Evolutionary conservation across 2,797 vertebrate species (phyloP), one percentile per base, ranked within the genome.

Genomic region (Numenius phaeopus): DNA sequence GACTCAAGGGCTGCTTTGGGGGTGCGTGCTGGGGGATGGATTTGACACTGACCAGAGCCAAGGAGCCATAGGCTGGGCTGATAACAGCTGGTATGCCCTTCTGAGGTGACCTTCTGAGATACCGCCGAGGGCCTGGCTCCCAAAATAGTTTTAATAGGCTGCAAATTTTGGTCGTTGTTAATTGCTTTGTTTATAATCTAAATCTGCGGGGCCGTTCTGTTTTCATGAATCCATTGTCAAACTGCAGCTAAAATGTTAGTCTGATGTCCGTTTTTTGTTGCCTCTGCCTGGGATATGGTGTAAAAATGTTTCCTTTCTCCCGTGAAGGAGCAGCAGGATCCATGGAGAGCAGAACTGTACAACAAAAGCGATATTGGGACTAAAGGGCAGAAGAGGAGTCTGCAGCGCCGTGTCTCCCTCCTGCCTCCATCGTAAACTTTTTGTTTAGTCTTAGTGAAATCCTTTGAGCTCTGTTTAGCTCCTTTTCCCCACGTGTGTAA

Each of bases 161-260:
- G 81, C 89, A 94, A 87, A 66, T 92, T 93, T 93, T 95, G 67
- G 44, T 55, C 0, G 2, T 79, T 72, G 47, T 82, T 93, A 95
- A 93, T 94, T 90, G 73, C 73, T 92, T 96, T 89, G 80, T 93
- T 96, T 97, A 92, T 92, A 62, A 87, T 93, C 34, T n/a, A 89
- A 37, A 90, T 90, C 89, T 89, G 26, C 11, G 12, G 71, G 64
- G 87, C 83, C 1, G 0, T 84, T 96, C 85, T 91, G 17, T 80
- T 96, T 83, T 92, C 94, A 87, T 89, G 86, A 92, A 80, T 62
- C 62, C 2, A 1, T 73, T 83, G 78, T 80, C 64, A 70, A 94
- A 73, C 3, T 2, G 83, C 47, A 85, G 71, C 70, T 85, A 55
- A 92, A 90, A 70, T 12, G 11, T 84, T 72, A 69, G 6, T 59